These are phyloP conservation scores for Caenorhabditis sulstoni DNA, from an alignment of 2,888 invertebrate species.

Conservation along the genomic window DNA sequence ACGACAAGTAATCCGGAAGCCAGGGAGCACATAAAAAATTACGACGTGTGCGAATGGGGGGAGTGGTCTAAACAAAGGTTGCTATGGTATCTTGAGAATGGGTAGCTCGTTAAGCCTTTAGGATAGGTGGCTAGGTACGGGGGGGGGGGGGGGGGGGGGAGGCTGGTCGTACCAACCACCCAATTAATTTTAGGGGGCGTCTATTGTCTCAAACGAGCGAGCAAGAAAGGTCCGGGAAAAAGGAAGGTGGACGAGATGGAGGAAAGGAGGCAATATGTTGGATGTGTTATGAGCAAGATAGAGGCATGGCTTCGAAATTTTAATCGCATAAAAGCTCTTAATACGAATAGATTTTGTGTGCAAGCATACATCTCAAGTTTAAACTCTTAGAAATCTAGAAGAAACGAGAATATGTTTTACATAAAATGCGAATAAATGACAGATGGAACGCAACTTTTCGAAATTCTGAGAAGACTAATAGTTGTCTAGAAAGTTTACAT, in stretches of 20 bases:
- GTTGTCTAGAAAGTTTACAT: too few species aligned
- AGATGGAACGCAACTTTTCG: too few species aligned
- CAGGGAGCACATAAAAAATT: not conserved
- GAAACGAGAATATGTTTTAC: too few species aligned
- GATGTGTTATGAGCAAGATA: too few species aligned
- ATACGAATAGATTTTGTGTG: not conserved
- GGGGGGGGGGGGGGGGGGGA: slow-evolving; percentile 17
- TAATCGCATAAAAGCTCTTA: not conserved
- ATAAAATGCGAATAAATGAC: too few species aligned
- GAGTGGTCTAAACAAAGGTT: slow-evolving; percentile 29
- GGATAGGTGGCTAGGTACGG: slow-evolving; percentile 2
- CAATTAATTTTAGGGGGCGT: slow-evolving; percentile 48
- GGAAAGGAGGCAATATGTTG: not conserved
- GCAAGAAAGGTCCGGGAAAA: not conserved
- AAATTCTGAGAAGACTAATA: too few species aligned
- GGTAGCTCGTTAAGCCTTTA: slow-evolving; percentile 41
- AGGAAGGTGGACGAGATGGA: not conserved
- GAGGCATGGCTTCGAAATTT: too few species aligned
- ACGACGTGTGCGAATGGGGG: not conserved
- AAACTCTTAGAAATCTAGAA: too few species aligned
- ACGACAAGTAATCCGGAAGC: not conserved
- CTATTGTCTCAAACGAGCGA: slow-evolving; percentile 38
- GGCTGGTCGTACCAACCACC: slow-evolving; percentile 49
- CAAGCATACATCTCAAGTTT: too few species aligned
- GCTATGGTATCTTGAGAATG: slow-evolving; percentile 48